Conservation (phyloP, 2,113 vertebrate species). For the Ameiurus melas region DNA sequence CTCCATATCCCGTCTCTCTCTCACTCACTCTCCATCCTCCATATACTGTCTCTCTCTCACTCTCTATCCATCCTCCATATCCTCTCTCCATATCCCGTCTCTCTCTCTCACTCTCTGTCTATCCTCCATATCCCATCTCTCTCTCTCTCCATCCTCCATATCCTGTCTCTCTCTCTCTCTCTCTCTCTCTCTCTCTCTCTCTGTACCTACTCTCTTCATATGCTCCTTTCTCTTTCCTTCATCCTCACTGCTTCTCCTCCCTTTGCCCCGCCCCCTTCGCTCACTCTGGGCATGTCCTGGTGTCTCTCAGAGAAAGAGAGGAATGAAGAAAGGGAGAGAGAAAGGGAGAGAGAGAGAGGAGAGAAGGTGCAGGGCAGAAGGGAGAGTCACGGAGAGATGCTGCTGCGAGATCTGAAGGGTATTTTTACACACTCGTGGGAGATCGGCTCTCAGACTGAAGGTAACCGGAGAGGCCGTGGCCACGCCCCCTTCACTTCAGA, state of each 20-base stretch:
- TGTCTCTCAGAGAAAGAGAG: slow-evolving; percentile 65
- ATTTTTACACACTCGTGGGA: slow-evolving; percentile 80
- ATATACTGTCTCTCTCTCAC: too few relatives aligned
- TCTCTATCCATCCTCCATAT: too few relatives aligned
- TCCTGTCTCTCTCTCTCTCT: too few relatives aligned
- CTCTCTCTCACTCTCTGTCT: background rate
- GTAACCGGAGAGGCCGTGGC: slow-evolving; percentile 60
- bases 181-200: background rate
- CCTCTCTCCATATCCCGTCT: too few relatives aligned
- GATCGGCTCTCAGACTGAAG: slow-evolving; percentile 73
- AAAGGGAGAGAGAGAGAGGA: slow-evolving; percentile 65
- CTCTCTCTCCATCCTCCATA: background rate
- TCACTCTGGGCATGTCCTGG: slow-evolving; percentile 16
- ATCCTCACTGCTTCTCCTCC: slow-evolving; percentile 16
- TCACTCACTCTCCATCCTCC: too few relatives aligned
- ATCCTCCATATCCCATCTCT: too few relatives aligned
- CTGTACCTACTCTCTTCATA: background rate
- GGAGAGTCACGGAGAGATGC: slow-evolving; percentile 74
- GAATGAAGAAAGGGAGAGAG: slow-evolving; percentile 65
- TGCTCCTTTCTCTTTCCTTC: background rate
- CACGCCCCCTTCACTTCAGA: background rate
- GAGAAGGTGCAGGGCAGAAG: slow-evolving; percentile 69
- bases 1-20: too few relatives aligned
- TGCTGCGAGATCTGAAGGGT: slow-evolving; percentile 79
- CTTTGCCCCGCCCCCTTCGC: background rate